Base-by-base conservation (phyloP, 2,888 invertebrate species). In the Mythimna loreyi region DNA sequence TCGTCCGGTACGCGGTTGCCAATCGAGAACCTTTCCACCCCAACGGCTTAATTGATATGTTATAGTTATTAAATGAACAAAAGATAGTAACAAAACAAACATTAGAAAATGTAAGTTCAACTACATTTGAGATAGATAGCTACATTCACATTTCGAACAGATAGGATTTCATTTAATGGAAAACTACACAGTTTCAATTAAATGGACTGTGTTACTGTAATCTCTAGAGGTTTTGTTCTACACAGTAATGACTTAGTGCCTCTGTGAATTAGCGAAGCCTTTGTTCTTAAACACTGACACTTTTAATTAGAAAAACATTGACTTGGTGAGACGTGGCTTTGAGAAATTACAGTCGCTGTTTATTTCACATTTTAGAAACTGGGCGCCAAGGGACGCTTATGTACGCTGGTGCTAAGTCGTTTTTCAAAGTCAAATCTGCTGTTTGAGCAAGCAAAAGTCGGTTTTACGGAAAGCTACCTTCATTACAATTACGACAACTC, bases 171-270 rank as follows among this genome's bases (percentile, higher is more conserved):
- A 59, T 67, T 50, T 30, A 73, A 67, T 50, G 40, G 28, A 67
- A 40, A 25, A 19, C 36, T 21, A 40, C 28, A 36, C 40, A 25
- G 25, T 74, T 57, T 68, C 58, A 62, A 43, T 74, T 60, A 60
- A 57, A 60, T 23, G 57, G 33, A 9, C 33, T 23, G 53, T 28
- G 23, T 28, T 7, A 52, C 36, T 56, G 43, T 45, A 53, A 69
- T 73, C 62, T 25, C 28, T 30, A 45, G 59, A 36, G 69, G 62
- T 59, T 1, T 75, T 16, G 59, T 33, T n/a, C 16, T 49, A 43
- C 11, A 21, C 30, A 40, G 30, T 56, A 61, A 68, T 73, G 45
- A 58, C 75, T 68, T 49, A 73, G 57, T 47, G 50, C 67, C n/a
- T 25, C 19, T 23, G 13, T 21, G 45, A 60, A 67, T 73, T 55